Conservation (phyloP, 2,797 vertebrate genomes). For the Iguana delicatissima region DNA sequence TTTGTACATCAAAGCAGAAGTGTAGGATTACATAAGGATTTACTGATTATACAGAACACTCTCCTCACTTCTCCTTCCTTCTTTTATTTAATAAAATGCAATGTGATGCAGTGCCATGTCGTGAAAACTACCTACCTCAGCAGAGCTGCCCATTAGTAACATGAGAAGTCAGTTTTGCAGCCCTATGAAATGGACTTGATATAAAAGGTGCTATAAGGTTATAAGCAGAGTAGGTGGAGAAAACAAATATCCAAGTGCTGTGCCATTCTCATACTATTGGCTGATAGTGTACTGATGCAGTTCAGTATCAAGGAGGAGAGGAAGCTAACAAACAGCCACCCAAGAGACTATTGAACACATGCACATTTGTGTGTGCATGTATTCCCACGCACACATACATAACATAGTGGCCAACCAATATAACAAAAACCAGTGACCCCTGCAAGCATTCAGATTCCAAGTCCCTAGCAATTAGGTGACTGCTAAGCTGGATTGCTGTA, state of each 20-base stretch:
- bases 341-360: background rate
- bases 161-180: conserved; percentile 69
- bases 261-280: conserved; percentile 5
- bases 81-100: conserved; percentile 49
- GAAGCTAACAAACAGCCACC: background rate
- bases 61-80: conserved; percentile 32
- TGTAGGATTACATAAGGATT: conserved; percentile 32
- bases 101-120: conserved; percentile 36
- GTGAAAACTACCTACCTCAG: conserved; percentile 48
- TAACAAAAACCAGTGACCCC: too few species aligned
- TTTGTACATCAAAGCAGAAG: conserved; percentile 41
- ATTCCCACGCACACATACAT: too few species aligned
- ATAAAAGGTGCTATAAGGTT: conserved; percentile 61
- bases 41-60: conserved; percentile 1
- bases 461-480: too few species aligned
- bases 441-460: too few species aligned
- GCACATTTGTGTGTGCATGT: background rate
- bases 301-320: background rate
- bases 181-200: conserved; percentile 67
- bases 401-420: too few species aligned
- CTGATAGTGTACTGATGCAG: background rate
- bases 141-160: conserved; percentile 30
- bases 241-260: conserved; percentile 46
- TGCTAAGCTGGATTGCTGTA: too few species aligned
- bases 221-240: conserved; percentile 44